Evolutionary conservation across 2,888 invertebrate genomes (phyloP).

Genomic region (Meiosimyza decipiens): DNA sequence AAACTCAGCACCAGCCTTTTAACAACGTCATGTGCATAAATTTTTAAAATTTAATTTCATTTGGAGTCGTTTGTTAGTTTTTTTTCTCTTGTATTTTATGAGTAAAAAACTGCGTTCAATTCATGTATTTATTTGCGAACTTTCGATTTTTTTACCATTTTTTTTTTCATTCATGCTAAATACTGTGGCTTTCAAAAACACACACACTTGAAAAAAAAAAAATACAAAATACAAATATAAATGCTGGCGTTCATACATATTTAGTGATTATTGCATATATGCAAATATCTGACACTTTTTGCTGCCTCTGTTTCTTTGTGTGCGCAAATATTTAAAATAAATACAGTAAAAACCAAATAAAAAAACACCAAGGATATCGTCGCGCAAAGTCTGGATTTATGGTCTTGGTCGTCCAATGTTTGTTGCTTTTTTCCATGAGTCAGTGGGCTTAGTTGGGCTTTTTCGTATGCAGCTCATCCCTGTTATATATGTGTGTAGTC

Average conservation of each 20-base stretch:
- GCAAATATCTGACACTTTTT: slow-evolving; percentile 51
- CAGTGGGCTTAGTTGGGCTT: background rate
- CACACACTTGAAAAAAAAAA: background rate
- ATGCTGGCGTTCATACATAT: background rate
- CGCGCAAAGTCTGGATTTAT: slow-evolving; percentile 20
- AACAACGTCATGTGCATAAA: slow-evolving; percentile 14
- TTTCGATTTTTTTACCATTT: slow-evolving; percentile 3
- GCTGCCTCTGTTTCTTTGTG: background rate
- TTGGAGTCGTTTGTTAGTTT: background rate
- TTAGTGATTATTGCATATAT: slow-evolving; percentile 43
- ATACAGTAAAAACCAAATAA: slow-evolving; percentile 21
- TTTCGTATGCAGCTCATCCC: slow-evolving; percentile 1
- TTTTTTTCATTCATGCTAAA: background rate
- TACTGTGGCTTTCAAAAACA: slow-evolving; percentile 5
- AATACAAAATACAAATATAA: background rate
- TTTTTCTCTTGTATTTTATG: background rate
- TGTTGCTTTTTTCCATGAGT: background rate
- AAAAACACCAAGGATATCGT: slow-evolving; percentile 5
- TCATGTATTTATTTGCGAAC: slow-evolving; percentile 3
- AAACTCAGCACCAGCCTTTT: background rate
- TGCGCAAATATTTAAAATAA: slow-evolving; percentile 20
- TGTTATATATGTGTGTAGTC: background rate
- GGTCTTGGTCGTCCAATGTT: background rate
- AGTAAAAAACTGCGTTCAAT: background rate
- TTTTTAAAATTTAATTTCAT: slow-evolving; percentile 23